These are phyloP conservation scores for Acrocephalus arundinaceus DNA, from an alignment of 2,113 vertebrate genomes.

Conservation along the genomic window DNA sequence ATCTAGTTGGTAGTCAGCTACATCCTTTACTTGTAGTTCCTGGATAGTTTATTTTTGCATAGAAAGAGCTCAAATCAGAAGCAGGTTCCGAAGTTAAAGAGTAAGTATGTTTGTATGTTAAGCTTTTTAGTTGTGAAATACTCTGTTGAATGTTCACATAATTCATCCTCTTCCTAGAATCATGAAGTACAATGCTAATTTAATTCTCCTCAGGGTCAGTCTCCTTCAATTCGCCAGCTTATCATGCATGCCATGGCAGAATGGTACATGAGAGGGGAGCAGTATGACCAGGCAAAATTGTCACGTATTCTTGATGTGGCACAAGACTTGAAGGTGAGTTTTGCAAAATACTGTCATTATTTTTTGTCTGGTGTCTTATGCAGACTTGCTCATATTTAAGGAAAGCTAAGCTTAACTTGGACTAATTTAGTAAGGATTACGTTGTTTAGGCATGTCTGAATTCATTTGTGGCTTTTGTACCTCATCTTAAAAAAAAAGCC, in stretches of 20 bases:
- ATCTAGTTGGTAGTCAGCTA: background rate
- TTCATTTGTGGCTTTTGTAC: background rate
- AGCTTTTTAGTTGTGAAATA: background rate
- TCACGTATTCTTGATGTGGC: constrained; percentile 98
- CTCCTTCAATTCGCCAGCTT: constrained; percentile 97
- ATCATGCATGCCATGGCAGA: constrained; percentile 99
- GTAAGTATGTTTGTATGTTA: background rate
- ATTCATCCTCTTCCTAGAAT: background rate
- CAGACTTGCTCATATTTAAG: background rate
- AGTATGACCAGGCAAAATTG: constrained; percentile 97
- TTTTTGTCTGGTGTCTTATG: background rate
- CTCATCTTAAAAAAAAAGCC: background rate
- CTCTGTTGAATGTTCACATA: background rate
- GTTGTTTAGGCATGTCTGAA: background rate
- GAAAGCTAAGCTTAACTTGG: background rate
- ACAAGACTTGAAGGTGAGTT: constrained; percentile 95
- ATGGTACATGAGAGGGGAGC: constrained; percentile 99
- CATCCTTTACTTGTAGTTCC: background rate
- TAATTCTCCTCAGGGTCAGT: constrained; percentile 86
- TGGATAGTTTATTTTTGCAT: background rate
- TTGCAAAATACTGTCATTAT: background rate
- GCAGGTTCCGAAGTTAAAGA: background rate
- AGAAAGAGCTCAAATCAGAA: background rate
- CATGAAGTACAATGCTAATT: background rate
- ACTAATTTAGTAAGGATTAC: background rate